A percentile compares a stretch with the other conserved stretches of the same genome.
Conservation (phyloP, 1,140 invertebrate species). For the Drosophila bocki region DNA sequence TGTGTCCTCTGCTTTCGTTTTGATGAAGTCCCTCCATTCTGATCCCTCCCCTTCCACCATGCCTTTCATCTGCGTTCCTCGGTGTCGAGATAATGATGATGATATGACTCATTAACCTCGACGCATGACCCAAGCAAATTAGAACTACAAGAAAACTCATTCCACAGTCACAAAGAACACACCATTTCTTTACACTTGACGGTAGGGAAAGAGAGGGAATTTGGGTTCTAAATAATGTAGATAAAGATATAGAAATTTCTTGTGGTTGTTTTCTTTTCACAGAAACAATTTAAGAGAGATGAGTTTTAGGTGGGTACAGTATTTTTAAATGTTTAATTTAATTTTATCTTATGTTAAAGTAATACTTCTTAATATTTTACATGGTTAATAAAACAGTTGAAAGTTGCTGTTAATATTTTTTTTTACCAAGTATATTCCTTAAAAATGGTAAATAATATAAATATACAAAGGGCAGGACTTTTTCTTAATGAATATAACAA, state of each 20-base stretch:
- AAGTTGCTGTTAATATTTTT: no score
- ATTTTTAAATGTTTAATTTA: background rate
- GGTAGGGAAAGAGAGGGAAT: background rate
- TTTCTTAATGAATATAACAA: no score
- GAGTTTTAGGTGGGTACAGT: background rate
- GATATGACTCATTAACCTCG: conserved; percentile 82
- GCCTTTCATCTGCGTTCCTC: conserved; percentile 24
- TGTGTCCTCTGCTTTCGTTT: conserved; percentile 60
- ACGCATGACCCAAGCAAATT: conserved; percentile 82
- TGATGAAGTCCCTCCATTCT: conserved; percentile 47
- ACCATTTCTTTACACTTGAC: conserved; percentile 38
- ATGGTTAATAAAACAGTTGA: background rate
- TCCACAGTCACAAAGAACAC: conserved; percentile 26
- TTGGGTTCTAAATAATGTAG: background rate
- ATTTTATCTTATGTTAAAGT: background rate
- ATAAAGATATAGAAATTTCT: background rate
- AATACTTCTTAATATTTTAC: background rate
- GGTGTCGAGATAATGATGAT: conserved; percentile 74
- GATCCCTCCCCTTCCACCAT: background rate
- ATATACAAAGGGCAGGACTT: no score
- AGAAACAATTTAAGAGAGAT: background rate
- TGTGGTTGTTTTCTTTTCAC: background rate
- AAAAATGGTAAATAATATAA: no score
- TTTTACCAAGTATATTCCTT: no score
- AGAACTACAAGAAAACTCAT: conserved; percentile 58